Conservation (phyloP, 2,888 invertebrate species). For the Pandemis corylana region DNA sequence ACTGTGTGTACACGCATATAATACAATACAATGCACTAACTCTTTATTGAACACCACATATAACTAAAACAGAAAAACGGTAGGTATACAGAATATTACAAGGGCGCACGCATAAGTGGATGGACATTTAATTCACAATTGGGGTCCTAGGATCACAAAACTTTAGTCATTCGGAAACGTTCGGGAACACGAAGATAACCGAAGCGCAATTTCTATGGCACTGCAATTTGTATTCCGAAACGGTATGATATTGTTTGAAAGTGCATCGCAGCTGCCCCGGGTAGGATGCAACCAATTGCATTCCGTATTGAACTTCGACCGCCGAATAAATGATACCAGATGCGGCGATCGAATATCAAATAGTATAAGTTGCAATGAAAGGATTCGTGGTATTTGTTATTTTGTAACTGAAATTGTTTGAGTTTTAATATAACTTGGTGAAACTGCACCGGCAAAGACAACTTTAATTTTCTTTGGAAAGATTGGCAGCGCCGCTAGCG, state of each 20-base stretch:
- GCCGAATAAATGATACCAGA: conserved; percentile 2
- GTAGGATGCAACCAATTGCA: conserved; percentile 32
- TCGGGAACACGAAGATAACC: neutral
- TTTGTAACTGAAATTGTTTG: neutral
- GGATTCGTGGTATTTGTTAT: neutral
- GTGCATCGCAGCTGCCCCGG: conserved; percentile 19
- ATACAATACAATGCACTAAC: no score
- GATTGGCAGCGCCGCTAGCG: no score
- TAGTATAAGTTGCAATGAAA: neutral
- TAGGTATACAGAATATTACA: no score
- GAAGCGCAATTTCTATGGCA: neutral
- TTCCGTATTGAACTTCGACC: conserved; percentile 12
- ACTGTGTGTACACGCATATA: no score
- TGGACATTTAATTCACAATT: no score
- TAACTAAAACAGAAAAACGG: no score
- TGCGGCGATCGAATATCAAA: neutral
- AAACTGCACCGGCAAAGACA: no score
- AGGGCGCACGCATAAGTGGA: no score
- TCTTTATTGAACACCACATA: no score
- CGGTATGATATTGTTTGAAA: conserved; percentile 37
- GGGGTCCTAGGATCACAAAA: neutral
- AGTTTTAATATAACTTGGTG: no score
- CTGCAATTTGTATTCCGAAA: conserved; percentile 30
- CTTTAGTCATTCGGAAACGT: neutral
- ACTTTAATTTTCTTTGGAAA: no score